Base-by-base conservation (phyloP, 2,888 invertebrate genomes). In the Stomorhina lunata region DNA sequence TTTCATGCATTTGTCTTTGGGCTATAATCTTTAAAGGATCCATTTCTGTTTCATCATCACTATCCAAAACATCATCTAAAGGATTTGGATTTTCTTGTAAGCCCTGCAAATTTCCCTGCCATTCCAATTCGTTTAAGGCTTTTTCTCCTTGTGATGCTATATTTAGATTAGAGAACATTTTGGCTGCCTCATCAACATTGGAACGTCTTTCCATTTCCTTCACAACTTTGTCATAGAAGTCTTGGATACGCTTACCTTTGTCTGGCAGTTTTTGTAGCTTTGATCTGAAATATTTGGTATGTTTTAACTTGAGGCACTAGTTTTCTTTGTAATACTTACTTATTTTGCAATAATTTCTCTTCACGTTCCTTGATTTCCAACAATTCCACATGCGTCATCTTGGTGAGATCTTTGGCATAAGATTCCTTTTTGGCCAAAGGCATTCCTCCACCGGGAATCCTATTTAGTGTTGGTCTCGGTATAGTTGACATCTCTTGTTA, bases 1-100 rank as follows among this genome's bases (percentile, higher is more conserved):
- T 89, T 45, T 89, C 87, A 12, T 89, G 88, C 88, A 89, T 89
- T 32, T 86, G 86, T 12, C 88, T 87, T 79, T 90, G 88, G 1
- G 91, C 90, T 40, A 91, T 87, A 4, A 91, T 85, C 59, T 88
- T 88, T 5, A 91, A 75, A 0, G 90, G 91, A 85, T 91, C 89
- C 78, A 87, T 85, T 78, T 90, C 89, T 48, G 82, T 84, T 45
- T 90, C 91, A 78, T 91, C 91, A 80, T 91, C 91, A 59, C 91
- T 91, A 63, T 90, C 90, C 2, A 91, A 71, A 9, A 90, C 84
- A 69, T 89, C 89, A 0, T 76, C 85, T 22, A 81, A 72, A 45
- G 86, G 85, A 15, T 81, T 40, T 2, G 6, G 20, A 20, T 20
- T 43, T 12, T 53, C 57, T 5, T 53, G 27, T 20, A 76, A 53